Evolutionary conservation across 1,140 invertebrate genomes (phyloP).

Genomic region (Cotesia typhae): DNA sequence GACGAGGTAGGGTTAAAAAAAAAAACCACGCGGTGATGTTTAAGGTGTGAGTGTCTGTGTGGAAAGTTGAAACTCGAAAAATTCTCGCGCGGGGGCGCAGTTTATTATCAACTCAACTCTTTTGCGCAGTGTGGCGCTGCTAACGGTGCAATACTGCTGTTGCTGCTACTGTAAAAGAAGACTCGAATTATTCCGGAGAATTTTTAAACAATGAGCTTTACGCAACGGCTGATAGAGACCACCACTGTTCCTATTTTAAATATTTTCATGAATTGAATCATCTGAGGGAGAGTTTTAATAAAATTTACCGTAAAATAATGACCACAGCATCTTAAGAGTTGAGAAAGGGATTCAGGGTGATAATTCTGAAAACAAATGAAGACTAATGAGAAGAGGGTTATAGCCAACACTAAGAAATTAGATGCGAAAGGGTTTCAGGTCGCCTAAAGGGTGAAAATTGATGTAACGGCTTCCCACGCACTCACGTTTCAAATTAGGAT

Average conservation of each 20-base stretch:
- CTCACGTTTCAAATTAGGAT: constrained; percentile 31
- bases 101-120: not conserved
- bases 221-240: constrained; percentile 44
- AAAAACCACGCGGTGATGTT: not conserved
- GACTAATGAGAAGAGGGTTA: constrained; percentile 65
- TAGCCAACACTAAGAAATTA: constrained; percentile 46
- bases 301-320: constrained; percentile 4
- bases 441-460: constrained; percentile 63
- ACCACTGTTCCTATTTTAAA: constrained; percentile 20
- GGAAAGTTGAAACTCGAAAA: constrained; percentile 39
- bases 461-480: constrained; percentile 52
- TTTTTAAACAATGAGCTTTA: constrained; percentile 59
- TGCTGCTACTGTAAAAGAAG: not conserved
- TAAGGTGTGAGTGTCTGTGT: too few species aligned
- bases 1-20: constrained; percentile 11
- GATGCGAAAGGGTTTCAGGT: constrained; percentile 59
- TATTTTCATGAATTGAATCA: too few species aligned
- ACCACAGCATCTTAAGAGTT: not conserved
- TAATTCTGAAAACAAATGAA: constrained; percentile 68
- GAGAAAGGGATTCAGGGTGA: constrained; percentile 49
- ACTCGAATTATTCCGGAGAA: constrained; percentile 52
- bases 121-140: constrained; percentile 33
- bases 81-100: constrained; percentile 45
- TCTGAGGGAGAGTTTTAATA: constrained; percentile 3
- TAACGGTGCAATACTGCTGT: constrained; percentile 14